Base-by-base conservation (phyloP, 2,888 invertebrate genomes). In the Syrista parreyssii region DNA sequence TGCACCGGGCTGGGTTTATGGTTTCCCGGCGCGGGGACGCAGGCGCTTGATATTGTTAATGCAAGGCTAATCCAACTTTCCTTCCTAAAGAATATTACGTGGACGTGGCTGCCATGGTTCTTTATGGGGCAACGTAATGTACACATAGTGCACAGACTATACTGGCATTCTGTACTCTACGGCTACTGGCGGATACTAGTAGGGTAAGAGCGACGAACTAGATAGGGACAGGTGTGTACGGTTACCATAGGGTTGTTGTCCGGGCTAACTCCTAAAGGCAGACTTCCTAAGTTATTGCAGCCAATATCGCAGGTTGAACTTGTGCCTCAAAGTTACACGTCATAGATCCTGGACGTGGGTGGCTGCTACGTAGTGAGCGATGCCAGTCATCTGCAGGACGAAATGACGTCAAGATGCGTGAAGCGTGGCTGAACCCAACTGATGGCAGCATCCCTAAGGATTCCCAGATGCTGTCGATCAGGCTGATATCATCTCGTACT, bases 21-120 rank as follows among this genome's bases (percentile, higher is more conserved):
- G 74, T 68, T 34, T 74, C 68, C 12, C 69, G 71, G 72, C 71
- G 79, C 68, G 71, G 75, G 74, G 68, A 31, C 0, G 36, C 72
- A 68, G 79, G 75, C 76, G 79, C 83, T 82, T 80, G 75, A 78
- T 82, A 78, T 80, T 83, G 80, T 85, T 85, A 84, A 84, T 86
- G 83, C 80, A 77, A 81, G 79, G 79, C 82, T 83, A 84, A 84
- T 84, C 81, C 80, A 83, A 88, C 83, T 85, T 88, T 79, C 77
- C 78, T 79, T 80, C 81, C 82, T 86, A 85, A 87, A 86, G 82
- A 84, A 84, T 84, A 84, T 85, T 78, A 79, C 68, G 34, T 71
- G 76, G 79, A 69, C 75, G 11, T n/a, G 68, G 33, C n/a, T n/a
- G 32, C 40, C 55, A 55, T 9, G 23, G 23, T 6, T 55, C 55